Evolutionary conservation across 2,113 vertebrate genomes (phyloP).

Genomic region (Aplodontia rufa): DNA sequence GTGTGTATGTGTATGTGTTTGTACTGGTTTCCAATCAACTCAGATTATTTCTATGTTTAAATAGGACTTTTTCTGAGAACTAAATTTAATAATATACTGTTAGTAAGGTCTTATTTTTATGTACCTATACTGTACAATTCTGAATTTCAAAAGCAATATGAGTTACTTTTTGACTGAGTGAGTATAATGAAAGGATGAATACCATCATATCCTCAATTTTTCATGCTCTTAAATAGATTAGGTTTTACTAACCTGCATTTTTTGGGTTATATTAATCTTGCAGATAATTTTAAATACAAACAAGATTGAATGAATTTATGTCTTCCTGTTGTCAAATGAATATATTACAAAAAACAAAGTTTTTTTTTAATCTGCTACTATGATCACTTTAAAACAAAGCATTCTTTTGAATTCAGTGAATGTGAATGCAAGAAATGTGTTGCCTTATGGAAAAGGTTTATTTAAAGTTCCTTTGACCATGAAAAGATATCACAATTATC

Average conservation of each 20-base stretch:
- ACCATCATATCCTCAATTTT: too few relatives aligned
- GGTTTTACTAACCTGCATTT: neutral
- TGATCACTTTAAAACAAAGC: conserved; percentile 50
- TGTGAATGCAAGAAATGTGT: neutral
- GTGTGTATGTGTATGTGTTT: neutral
- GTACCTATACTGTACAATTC: neutral
- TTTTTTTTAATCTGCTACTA: conserved; percentile 1
- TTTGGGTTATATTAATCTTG: neutral
- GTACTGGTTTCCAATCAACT: neutral
- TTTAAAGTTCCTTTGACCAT: conserved; percentile 60
- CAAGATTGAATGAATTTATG: neutral
- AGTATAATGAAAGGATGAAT: neutral
- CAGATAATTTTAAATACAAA: neutral
- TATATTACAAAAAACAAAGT: neutral
- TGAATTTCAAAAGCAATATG: neutral
- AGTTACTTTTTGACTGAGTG: neutral
- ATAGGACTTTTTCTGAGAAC: neutral
- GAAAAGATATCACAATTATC: conserved; percentile 54
- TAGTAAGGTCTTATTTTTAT: neutral
- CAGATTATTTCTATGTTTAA: conserved; percentile 6
- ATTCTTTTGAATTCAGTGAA: conserved; percentile 1
- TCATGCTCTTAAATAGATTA: neutral
- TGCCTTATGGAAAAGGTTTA: conserved; percentile 45
- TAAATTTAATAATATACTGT: conserved; percentile 11
- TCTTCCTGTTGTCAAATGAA: conserved; percentile 17